These are phyloP conservation scores for Sebastes flavidus DNA, from an alignment of 2,797 vertebrate genomes.

Conservation along the genomic window DNA sequence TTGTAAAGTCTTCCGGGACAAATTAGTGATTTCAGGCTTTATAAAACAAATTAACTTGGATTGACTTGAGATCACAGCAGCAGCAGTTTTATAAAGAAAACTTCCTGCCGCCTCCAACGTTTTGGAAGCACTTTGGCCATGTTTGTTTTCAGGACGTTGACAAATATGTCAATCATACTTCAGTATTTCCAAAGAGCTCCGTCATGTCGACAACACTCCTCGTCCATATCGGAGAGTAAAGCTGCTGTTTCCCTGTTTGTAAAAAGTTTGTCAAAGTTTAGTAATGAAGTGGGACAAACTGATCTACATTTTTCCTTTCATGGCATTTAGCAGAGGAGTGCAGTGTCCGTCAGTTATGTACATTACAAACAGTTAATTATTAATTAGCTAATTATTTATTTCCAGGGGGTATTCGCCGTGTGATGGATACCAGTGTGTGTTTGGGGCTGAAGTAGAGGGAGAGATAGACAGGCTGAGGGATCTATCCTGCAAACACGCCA, in stretches of 20 bases:
- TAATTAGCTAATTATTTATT: not conserved
- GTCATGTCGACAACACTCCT: not conserved
- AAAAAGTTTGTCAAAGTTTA: not conserved
- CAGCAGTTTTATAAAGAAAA: not conserved
- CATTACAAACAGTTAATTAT: not conserved
- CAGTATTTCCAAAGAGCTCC: too few relatives aligned
- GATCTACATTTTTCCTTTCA: not conserved
- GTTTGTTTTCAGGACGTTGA: not conserved
- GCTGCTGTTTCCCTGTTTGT: not conserved
- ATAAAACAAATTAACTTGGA: not conserved
- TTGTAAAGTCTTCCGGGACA: not conserved
- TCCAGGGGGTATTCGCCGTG: not conserved
- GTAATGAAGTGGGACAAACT: not conserved
- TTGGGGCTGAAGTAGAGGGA: not conserved
- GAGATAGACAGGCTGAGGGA: slow-evolving; percentile 1
- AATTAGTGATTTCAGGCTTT: not conserved
- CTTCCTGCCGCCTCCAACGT: not conserved
- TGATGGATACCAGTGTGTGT: not conserved
- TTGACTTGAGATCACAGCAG: not conserved
- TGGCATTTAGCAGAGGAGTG: not conserved
- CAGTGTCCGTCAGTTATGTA: not conserved
- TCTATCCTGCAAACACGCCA: slow-evolving; percentile 36
- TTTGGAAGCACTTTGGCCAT: not conserved
- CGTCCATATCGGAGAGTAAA: not conserved
- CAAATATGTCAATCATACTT: not conserved